Percentiles rank a stretch among this genome's conserved stretches.
phyloP scores from a whole-genome alignment of 2,113 vertebrate genomes.

The Gasterosteus nipponicus region DNA sequence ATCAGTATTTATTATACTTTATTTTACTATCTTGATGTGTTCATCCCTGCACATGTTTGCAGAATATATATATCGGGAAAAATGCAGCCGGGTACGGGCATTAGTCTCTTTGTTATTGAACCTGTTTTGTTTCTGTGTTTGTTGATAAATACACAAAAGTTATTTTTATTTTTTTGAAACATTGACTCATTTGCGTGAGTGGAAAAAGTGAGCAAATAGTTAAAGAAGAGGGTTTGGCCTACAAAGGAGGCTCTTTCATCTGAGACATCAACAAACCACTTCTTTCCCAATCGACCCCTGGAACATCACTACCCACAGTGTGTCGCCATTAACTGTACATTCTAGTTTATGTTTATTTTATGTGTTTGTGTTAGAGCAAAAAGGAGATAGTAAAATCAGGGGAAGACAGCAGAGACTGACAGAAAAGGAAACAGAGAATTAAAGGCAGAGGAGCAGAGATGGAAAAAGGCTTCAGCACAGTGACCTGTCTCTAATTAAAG shows the following conservation, averaged over 20 bases:
- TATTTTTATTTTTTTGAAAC: slow-evolving; percentile 7
- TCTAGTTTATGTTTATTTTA: background rate
- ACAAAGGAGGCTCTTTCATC: slow-evolving; percentile 8
- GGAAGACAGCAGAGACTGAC: slow-evolving; percentile 3
- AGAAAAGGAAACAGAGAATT: background rate
- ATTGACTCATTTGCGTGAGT: slow-evolving; percentile 33
- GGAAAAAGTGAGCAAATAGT: slow-evolving; percentile 30
- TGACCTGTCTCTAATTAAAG: slow-evolving; percentile 63
- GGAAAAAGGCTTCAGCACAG: slow-evolving; percentile 36
- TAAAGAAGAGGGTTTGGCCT: background rate
- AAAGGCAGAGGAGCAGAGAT: slow-evolving; percentile 5
- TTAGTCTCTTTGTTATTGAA: slow-evolving; percentile 4
- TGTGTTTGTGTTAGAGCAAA: background rate
- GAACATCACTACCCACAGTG: slow-evolving; percentile 2
- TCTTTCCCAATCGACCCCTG: slow-evolving; percentile 5
- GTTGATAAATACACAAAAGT: background rate
- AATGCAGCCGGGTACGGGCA: slow-evolving; percentile 15
- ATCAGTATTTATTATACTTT: background rate
- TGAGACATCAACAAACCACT: slow-evolving; percentile 1
- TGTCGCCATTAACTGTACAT: background rate
- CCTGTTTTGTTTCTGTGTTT: slow-evolving; percentile 10
- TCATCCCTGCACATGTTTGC: slow-evolving; percentile 38
- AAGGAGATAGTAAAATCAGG: slow-evolving; percentile 9
- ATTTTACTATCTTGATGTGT: slow-evolving; percentile 10
- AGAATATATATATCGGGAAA: slow-evolving; percentile 1